These are phyloP conservation scores for Pogona vitticeps DNA, from an alignment of 2,113 vertebrate genomes.

Conservation along the genomic window DNA sequence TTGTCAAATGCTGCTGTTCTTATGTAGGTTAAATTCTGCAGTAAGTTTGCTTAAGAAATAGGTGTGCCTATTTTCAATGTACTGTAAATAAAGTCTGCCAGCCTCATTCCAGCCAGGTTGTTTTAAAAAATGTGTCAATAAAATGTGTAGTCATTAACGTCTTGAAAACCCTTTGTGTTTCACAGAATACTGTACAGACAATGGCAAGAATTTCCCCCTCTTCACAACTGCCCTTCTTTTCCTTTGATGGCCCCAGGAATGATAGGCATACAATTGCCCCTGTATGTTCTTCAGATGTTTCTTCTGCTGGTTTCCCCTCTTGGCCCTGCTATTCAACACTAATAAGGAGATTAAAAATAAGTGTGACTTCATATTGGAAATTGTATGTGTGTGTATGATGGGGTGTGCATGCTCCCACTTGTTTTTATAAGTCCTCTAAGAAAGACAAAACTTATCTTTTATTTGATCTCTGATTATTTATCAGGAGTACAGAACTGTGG, in stretches of 20 bases:
- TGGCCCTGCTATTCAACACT: not conserved
- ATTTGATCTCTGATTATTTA: not conserved
- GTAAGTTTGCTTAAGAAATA: not conserved
- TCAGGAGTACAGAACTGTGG: not conserved
- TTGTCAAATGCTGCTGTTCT: constrained; percentile 26
- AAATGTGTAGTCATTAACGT: not conserved
- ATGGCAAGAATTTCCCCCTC: not conserved
- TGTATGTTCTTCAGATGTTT: not conserved
- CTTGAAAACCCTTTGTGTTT: not conserved
- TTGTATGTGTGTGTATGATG: not conserved
- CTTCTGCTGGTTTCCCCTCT: not conserved
- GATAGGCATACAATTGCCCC: not conserved
- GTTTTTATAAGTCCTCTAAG: not conserved
- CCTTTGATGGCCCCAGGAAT: not conserved
- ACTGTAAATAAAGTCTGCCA: not conserved
- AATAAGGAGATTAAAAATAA: not conserved
- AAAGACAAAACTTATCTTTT: not conserved
- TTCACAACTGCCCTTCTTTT: not conserved
- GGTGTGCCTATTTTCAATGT: constrained; percentile 16
- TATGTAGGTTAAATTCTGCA: not conserved
- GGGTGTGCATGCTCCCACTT: not conserved
- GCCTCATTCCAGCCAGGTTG: constrained; percentile 2
- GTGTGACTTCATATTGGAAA: not conserved
- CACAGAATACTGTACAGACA: not conserved
- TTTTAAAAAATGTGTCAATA: constrained; percentile 15